Evolutionary conservation across 2,888 invertebrate genomes (phyloP).

Genomic region (Eulithis prunata): DNA sequence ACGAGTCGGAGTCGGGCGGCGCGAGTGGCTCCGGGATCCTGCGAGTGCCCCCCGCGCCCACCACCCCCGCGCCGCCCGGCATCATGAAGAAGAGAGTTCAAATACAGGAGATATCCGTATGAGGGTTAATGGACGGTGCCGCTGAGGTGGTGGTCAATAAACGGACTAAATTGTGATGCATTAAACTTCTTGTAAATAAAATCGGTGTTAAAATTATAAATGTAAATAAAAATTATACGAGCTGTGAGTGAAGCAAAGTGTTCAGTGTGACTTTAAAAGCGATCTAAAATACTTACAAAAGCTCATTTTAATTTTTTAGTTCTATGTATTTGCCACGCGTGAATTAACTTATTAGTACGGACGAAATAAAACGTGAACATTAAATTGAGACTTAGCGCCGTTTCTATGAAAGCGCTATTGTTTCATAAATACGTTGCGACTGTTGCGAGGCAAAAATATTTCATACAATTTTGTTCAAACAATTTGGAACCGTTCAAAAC

Average conservation of each 20-base stretch:
- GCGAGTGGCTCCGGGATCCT: slow-evolving; percentile 77
- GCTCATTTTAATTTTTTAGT: slow-evolving; percentile 51
- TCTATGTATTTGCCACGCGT: slow-evolving; percentile 49
- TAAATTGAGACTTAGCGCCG: slow-evolving; percentile 41
- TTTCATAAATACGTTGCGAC: background rate
- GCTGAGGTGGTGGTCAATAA: slow-evolving; percentile 76
- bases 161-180: slow-evolving; percentile 75
- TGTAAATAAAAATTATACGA: slow-evolving; percentile 51
- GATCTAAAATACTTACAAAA: slow-evolving; percentile 45
- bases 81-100: slow-evolving; percentile 95
- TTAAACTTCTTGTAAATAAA: slow-evolving; percentile 42
- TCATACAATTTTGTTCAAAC: background rate
- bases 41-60: slow-evolving; percentile 69
- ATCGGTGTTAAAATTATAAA: slow-evolving; percentile 35
- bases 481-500: slow-evolving; percentile 1
- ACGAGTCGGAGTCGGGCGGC: slow-evolving; percentile 73
- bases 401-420: slow-evolving; percentile 27
- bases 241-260: slow-evolving; percentile 49
- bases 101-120: slow-evolving; percentile 96
- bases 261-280: slow-evolving; percentile 50
- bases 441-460: slow-evolving; percentile 12
- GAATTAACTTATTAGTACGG: slow-evolving; percentile 43
- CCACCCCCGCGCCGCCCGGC: slow-evolving; percentile 87
- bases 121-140: slow-evolving; percentile 78
- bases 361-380: slow-evolving; percentile 39